These are phyloP conservation scores for Autographa pulchrina DNA, from an alignment of 2,888 invertebrate genomes.

Conservation along the genomic window DNA sequence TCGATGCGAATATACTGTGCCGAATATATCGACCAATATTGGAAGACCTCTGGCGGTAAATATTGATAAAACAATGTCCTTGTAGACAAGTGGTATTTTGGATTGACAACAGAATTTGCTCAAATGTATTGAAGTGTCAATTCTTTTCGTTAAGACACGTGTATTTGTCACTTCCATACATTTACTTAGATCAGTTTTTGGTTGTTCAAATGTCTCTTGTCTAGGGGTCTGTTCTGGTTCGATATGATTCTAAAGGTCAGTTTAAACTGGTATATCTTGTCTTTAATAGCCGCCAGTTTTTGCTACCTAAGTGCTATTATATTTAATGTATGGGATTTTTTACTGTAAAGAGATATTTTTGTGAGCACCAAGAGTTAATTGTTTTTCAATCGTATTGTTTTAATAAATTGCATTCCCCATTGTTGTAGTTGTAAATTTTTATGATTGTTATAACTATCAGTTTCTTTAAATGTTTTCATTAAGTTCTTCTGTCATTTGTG, in stretches of 20 bases:
- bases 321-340: conserved; percentile 39
- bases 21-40: conserved; percentile 67
- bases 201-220: no score
- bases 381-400: conserved; percentile 29
- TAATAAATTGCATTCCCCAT: conserved; percentile 11
- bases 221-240: neutral
- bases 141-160: no score
- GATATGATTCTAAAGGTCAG: conserved; percentile 52
- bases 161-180: no score
- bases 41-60: conserved; percentile 58
- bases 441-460: neutral
- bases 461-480: neutral
- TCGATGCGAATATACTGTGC: conserved; percentile 54
- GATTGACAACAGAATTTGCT: no score
- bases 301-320: conserved; percentile 50
- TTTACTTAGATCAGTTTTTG: no score
- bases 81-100: no score
- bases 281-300: conserved; percentile 59
- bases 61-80: conserved; percentile 26
- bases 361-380: conserved; percentile 21
- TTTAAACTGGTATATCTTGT: conserved; percentile 52
- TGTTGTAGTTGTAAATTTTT: conserved; percentile 24
- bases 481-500: neutral
- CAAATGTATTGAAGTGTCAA: no score
- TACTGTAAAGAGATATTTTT: conserved; percentile 41